phyloP scores from a whole-genome alignment of 30 jellyfish, hydroid and myxozoan species.

The Euphysa ruthae region DNA sequence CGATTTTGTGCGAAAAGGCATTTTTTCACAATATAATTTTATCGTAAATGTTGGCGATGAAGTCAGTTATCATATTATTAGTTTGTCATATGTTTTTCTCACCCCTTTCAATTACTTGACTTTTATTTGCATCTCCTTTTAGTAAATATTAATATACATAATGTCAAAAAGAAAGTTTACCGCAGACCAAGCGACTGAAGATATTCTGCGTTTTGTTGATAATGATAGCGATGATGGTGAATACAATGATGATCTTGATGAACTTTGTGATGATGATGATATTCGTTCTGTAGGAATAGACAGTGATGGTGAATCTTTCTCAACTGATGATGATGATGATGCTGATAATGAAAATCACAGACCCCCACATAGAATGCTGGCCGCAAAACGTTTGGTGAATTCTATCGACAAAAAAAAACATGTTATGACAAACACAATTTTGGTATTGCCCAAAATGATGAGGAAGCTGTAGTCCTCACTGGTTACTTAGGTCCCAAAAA shows the following conservation, averaged over 20 bases:
- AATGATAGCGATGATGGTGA: background rate
- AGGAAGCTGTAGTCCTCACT: background rate
- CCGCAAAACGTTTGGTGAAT: slow-evolving; percentile 1
- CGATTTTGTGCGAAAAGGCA: too few species aligned
- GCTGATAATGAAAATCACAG: background rate
- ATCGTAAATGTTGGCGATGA: too few species aligned
- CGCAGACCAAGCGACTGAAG: background rate
- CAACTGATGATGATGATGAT: too few species aligned
- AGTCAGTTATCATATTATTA: too few species aligned
- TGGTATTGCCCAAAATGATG: background rate
- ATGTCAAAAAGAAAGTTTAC: background rate
- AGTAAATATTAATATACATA: too few species aligned
- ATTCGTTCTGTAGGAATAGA: background rate
- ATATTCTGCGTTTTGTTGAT: slow-evolving; percentile 2
- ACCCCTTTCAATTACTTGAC: too few species aligned
- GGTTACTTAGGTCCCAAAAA: slow-evolving; percentile 6
- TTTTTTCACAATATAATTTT: too few species aligned
- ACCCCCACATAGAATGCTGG: background rate
- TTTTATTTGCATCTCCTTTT: too few species aligned
- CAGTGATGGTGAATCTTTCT: background rate
- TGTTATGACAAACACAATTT: background rate
- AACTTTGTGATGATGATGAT: background rate
- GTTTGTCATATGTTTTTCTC: too few species aligned
- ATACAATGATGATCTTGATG: background rate
- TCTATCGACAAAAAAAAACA: background rate